phyloP scores from a whole-genome alignment of 2,113 vertebrate genomes.

The Tautogolabrus adspersus region DNA sequence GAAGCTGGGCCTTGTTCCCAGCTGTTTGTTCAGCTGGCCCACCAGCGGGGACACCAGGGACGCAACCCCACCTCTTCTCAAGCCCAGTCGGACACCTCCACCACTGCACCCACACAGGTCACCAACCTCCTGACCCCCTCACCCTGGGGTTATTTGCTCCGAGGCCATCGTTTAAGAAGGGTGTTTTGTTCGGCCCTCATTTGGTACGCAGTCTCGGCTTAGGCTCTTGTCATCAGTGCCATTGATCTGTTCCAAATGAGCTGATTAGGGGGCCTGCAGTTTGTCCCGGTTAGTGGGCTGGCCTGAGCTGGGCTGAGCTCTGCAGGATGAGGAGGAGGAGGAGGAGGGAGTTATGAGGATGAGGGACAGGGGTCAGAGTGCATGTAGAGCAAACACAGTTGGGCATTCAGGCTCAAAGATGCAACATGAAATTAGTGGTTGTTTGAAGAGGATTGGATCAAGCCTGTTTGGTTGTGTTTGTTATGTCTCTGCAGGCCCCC shows the following conservation, averaged over 20 bases:
- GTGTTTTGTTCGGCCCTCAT: constrained; percentile 77
- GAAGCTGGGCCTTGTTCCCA: constrained; percentile 79
- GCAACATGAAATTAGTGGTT: constrained; percentile 67
- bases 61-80: constrained; percentile 42
- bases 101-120: constrained; percentile 75
- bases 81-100: constrained; percentile 75
- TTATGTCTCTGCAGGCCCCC: constrained; percentile 50
- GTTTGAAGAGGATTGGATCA: constrained; percentile 60
- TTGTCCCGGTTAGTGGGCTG: constrained; percentile 74
- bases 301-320: constrained; percentile 51
- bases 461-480: constrained; percentile 46
- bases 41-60: constrained; percentile 74
- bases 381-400: constrained; percentile 68
- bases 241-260: constrained; percentile 82
- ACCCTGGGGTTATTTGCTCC: constrained; percentile 77
- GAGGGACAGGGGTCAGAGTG: constrained; percentile 66
- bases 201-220: constrained; percentile 52
- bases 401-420: constrained; percentile 71
- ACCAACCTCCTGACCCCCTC: constrained; percentile 76
- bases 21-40: constrained; percentile 86
- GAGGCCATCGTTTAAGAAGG: constrained; percentile 80
- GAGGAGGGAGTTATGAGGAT: constrained; percentile 36
- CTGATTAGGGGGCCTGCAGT: constrained; percentile 81
- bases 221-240: constrained; percentile 77
- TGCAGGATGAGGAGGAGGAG: constrained; percentile 33